phyloP scores from a whole-genome alignment of 2,888 invertebrate genomes.

The Congeria kusceri region DNA sequence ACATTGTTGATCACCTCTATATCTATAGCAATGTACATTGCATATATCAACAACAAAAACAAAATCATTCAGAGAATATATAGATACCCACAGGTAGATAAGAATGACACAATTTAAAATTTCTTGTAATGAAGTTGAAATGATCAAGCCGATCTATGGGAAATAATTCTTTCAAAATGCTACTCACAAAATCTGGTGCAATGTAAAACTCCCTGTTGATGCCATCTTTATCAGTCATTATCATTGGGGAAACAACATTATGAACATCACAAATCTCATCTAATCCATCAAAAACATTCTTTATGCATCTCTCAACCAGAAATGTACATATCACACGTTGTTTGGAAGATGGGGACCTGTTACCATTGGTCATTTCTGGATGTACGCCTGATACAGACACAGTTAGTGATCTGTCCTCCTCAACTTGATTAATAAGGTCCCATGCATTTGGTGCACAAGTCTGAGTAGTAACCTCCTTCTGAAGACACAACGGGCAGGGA shows the following conservation, averaged over 20 bases:
- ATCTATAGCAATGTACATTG: too few relatives aligned
- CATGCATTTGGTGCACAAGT: not conserved
- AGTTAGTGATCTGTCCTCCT: not conserved
- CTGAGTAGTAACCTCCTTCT: slow-evolving; percentile 64
- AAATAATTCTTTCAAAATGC: too few relatives aligned
- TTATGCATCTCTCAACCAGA: slow-evolving; percentile 97
- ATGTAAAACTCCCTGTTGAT: slow-evolving; percentile 88
- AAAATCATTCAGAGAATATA: too few relatives aligned
- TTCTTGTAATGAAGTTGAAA: too few relatives aligned
- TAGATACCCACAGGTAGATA: too few relatives aligned
- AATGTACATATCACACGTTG: slow-evolving; percentile 67
- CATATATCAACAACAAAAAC: too few relatives aligned
- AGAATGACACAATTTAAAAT: too few relatives aligned
- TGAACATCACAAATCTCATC: slow-evolving; percentile 93
- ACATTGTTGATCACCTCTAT: too few relatives aligned
- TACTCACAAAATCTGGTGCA: slow-evolving; percentile 96
- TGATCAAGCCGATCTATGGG: too few relatives aligned
- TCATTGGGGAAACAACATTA: slow-evolving; percentile 88
- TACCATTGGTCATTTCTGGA: not conserved
- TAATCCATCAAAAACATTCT: slow-evolving; percentile 92
- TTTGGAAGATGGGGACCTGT: not conserved
- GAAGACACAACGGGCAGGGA: slow-evolving; percentile 95
- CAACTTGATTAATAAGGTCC: not conserved
- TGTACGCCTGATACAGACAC: not conserved
- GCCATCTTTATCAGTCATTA: slow-evolving; percentile 75